Percentiles rank a stretch among this genome's conserved stretches.
Conservation (phyloP, 1,140 invertebrate genomes). For the Trichoplusia ni region DNA sequence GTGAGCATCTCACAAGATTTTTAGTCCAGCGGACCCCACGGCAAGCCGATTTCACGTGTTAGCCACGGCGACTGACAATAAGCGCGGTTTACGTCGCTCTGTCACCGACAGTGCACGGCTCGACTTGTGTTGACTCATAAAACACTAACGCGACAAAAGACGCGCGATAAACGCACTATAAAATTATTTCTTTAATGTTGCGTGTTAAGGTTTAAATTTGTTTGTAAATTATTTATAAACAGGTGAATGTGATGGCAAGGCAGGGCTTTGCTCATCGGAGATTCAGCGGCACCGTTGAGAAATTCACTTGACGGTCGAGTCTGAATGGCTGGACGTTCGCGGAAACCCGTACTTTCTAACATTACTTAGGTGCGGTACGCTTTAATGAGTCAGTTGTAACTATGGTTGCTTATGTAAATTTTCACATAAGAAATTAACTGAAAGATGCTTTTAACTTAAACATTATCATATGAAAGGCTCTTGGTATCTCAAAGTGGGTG, state of each 20-base stretch:
- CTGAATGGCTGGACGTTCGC: slow-evolving; percentile 49
- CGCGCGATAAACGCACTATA: not conserved
- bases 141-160: slow-evolving; percentile 52
- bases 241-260: slow-evolving; percentile 39
- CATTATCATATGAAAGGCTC: slow-evolving; percentile 21
- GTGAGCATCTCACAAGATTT: slow-evolving; percentile 13
- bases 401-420: slow-evolving; percentile 26
- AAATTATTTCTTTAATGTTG: slow-evolving; percentile 12
- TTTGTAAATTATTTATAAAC: slow-evolving; percentile 46
- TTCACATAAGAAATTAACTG: slow-evolving; percentile 28
- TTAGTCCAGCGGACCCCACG: slow-evolving; percentile 53
- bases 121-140: slow-evolving; percentile 62
- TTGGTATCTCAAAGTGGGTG: slow-evolving; percentile 24
- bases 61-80: slow-evolving; percentile 77
- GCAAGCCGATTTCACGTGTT: slow-evolving; percentile 75
- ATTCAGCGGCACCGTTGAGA: slow-evolving; percentile 54
- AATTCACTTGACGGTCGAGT: slow-evolving; percentile 56
- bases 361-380: slow-evolving; percentile 35
- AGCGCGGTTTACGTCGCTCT: slow-evolving; percentile 57
- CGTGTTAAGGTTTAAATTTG: slow-evolving; percentile 43
- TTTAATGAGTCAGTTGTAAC: slow-evolving; percentile 28
- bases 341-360: slow-evolving; percentile 64
- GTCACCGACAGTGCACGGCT: slow-evolving; percentile 67
- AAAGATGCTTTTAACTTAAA: slow-evolving; percentile 27
- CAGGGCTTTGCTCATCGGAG: slow-evolving; percentile 50